Evolutionary conservation across 2,797 vertebrate genomes (phyloP), one percentile per base, ranked within the genome.

Genomic region (Lerista edwardsae): DNA sequence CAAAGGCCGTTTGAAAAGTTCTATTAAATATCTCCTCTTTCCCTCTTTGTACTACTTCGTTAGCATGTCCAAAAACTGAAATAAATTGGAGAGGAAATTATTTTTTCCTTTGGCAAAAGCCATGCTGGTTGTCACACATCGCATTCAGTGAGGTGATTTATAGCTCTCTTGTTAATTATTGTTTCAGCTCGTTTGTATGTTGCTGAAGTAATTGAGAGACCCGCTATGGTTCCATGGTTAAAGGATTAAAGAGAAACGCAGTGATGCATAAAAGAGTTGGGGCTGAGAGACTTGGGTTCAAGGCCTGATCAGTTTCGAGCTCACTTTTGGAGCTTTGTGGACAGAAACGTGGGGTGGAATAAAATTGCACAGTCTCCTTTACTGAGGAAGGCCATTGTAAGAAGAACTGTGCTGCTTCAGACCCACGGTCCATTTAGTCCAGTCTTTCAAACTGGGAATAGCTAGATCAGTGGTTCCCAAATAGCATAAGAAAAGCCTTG

Each of bases 101-200:
- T 23, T 86, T 82, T 67, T 44, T 72, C 71, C 0, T n/a, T 76
- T 77, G 55, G 23, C 51, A 87, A 87, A 86, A 89, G 85, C 79
- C 4, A 44, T 86, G 9, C 67, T 88, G 73, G 31, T 86, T 72
- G 77, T 92, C 81, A 81, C 64, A 0, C 85, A 85, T 74, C 68
- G 68, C 57, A 83, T 89, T 90, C 88, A 90, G 10, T 80, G 77
- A 77, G 55, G 83, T 86, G 75, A 77, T 89, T 91, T 91, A 72
- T 88, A 87, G 36, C 88, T 87, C 25, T 88, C 4, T 83, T 27
- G 80, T 34, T 91, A 90, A 90, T 91, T 92, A 85, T 86, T 80
- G 12, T 88, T 81, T 88, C 77, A 77, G 73, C 11, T 91, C 87
- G 87, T 89, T 89, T 84, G 84, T 77, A 34, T 88, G 55, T 83